Percentiles rank a stretch among this genome's conserved stretches.
phyloP scores from a whole-genome alignment of 2,113 vertebrate species.

The Geococcyx californianus region DNA sequence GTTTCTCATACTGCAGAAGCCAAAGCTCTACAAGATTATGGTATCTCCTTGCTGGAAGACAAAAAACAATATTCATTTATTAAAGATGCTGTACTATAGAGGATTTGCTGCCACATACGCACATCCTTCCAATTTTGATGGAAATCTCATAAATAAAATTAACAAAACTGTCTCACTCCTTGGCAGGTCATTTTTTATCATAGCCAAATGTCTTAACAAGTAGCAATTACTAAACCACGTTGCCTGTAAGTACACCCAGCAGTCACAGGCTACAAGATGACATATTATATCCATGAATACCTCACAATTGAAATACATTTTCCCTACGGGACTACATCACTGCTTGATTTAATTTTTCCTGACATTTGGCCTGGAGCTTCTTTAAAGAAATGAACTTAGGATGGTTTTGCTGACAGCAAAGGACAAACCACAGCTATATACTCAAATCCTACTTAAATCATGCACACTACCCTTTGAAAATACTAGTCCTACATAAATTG shows the following conservation, averaged over 20 bases:
- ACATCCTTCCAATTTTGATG: background rate
- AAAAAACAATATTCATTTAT: background rate
- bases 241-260: slow-evolving; percentile 51
- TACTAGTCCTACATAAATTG: slow-evolving; percentile 32
- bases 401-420: slow-evolving; percentile 64
- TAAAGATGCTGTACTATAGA: background rate
- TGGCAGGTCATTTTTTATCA: slow-evolving; percentile 33
- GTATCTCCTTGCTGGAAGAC: background rate
- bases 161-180: slow-evolving; percentile 35
- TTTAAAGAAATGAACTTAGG: slow-evolving; percentile 66
- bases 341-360: slow-evolving; percentile 71
- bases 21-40: background rate
- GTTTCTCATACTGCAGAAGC: background rate
- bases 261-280: slow-evolving; percentile 51
- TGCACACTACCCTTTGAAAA: slow-evolving; percentile 20
- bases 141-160: slow-evolving; percentile 53
- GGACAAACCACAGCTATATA: slow-evolving; percentile 36
- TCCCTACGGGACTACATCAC: slow-evolving; percentile 50
- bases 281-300: slow-evolving; percentile 60
- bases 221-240: slow-evolving; percentile 37
- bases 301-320: slow-evolving; percentile 67
- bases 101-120: background rate
- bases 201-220: slow-evolving; percentile 58
- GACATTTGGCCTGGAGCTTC: slow-evolving; percentile 61
- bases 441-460: slow-evolving; percentile 45